A percentile compares a stretch with the other conserved stretches of the same genome.
These are phyloP conservation scores for Musca domestica DNA, from an alignment of 1,140 invertebrate genomes.

Conservation along the genomic window DNA sequence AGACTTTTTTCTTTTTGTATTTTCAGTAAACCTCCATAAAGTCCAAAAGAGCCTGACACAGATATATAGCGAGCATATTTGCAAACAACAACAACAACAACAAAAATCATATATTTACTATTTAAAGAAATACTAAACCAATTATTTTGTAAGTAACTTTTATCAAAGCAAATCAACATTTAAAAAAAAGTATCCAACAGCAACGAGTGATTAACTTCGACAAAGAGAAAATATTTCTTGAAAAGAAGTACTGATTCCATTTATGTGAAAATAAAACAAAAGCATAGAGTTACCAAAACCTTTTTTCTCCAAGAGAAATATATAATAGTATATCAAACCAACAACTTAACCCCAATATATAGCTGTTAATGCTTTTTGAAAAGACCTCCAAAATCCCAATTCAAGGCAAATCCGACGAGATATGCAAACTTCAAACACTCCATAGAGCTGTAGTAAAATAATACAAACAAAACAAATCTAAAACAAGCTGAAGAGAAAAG, in stretches of 20 bases:
- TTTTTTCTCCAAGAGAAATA: conserved; percentile 10
- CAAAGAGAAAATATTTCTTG: neutral
- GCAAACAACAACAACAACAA: conserved; percentile 7
- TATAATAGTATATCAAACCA: no score
- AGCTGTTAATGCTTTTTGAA: neutral
- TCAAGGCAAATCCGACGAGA: neutral
- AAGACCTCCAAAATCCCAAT: neutral
- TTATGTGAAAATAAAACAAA: neutral
- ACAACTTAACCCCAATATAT: no score
- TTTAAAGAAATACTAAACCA: neutral
- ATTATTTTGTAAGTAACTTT: conserved; percentile 20
- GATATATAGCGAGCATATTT: conserved; percentile 15
- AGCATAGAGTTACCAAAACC: neutral
- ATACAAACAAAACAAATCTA: neutral
- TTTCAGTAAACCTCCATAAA: conserved; percentile 16
- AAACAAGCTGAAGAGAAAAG: neutral
- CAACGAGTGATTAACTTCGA: conserved; percentile 14
- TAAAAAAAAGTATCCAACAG: neutral
- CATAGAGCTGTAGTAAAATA: conserved; percentile 14
- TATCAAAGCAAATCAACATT: neutral
- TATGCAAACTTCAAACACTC: conserved; percentile 18
- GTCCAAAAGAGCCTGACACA: conserved; percentile 17
- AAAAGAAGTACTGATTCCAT: neutral
- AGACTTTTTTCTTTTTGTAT: neutral
- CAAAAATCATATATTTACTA: neutral